phyloP scores from a whole-genome alignment of 2,797 vertebrate genomes.

The Ceyx erithaca region DNA sequence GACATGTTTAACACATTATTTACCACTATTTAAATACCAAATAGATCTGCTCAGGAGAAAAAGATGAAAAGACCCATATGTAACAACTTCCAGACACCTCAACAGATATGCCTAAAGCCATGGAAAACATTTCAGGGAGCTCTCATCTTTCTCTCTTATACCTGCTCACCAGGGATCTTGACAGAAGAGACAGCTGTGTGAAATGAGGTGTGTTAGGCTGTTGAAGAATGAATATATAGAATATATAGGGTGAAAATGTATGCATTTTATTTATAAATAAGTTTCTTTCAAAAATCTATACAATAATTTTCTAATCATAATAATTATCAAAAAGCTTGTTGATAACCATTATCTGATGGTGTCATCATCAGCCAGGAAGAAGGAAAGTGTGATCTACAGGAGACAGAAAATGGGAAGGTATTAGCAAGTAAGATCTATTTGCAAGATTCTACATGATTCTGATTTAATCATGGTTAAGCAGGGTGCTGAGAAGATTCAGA shows the following conservation, averaged over 20 bases:
- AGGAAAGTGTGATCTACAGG: neutral
- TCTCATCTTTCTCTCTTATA: neutral
- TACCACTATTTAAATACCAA: neutral
- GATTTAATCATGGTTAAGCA: neutral
- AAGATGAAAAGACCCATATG: neutral
- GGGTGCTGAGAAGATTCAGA: neutral
- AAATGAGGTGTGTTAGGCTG: neutral
- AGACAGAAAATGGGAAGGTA: neutral
- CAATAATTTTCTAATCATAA: neutral
- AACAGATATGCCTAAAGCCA: neutral
- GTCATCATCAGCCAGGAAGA: neutral
- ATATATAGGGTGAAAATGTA: neutral
- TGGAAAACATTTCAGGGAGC: neutral
- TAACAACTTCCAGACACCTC: neutral
- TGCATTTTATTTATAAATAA: neutral
- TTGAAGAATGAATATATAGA: no score
- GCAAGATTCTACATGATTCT: neutral
- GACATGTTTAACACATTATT: neutral
- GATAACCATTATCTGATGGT: neutral
- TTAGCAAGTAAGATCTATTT: neutral
- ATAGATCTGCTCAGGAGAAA: neutral
- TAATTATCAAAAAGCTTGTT: neutral
- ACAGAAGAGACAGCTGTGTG: neutral
- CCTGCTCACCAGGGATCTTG: accelerated
- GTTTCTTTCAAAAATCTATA: neutral